Conservation (phyloP, 37 sponge, comb jelly and placozoan genomes). For the Sycon ciliatum region DNA sequence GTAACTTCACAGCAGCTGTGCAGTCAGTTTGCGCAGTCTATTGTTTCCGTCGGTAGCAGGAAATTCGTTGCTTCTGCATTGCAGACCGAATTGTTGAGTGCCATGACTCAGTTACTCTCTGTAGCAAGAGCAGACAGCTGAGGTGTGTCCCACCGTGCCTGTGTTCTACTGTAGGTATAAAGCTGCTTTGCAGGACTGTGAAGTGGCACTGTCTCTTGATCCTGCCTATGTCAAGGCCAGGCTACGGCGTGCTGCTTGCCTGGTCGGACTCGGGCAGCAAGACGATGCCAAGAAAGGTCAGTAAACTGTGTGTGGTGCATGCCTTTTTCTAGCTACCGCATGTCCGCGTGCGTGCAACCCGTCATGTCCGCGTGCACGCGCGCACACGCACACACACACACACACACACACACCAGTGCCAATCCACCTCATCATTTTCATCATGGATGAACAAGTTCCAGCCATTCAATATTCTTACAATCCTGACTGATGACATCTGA, state of each 20-base stretch:
- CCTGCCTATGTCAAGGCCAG: constrained; percentile 57
- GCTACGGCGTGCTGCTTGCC: constrained; percentile 53
- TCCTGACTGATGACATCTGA: too few species aligned
- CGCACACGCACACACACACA: neutral
- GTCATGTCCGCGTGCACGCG: neutral
- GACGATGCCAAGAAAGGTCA: constrained; percentile 30
- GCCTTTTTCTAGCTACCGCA: neutral
- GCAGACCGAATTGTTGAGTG: too few species aligned
- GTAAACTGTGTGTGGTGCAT: constrained; percentile 25
- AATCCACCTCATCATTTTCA: neutral
- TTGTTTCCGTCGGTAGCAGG: too few species aligned
- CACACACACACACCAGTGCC: neutral
- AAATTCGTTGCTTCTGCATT: too few species aligned
- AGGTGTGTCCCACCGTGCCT: too few species aligned
- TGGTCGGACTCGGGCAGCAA: constrained; percentile 25
- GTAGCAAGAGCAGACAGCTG: too few species aligned
- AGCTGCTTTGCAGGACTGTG: constrained; percentile 66
- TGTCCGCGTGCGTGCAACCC: constrained; percentile 1
- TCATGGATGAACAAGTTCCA: neutral
- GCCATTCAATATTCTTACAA: neutral
- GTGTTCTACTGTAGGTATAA: constrained; percentile 17
- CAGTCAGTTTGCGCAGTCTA: too few species aligned
- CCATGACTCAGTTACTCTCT: too few species aligned
- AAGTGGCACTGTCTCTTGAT: constrained; percentile 45
- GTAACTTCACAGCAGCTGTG: too few species aligned